phyloP scores from a whole-genome alignment of 2,113 vertebrate species.

The Gyps fulvus region DNA sequence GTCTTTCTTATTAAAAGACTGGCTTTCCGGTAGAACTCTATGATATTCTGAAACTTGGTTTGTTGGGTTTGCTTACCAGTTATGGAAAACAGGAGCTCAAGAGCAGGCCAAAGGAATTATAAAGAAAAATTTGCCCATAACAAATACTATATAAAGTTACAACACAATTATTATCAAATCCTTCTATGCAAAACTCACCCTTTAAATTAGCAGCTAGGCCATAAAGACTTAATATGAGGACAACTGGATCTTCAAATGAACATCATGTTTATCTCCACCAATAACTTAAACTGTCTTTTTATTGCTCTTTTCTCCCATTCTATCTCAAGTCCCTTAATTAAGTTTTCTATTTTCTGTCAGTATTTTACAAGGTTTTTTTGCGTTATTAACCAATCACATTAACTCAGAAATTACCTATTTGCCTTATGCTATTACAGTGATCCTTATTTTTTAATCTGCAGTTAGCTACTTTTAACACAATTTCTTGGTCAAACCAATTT shows the following conservation, averaged over 20 bases:
- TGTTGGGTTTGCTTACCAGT: neutral
- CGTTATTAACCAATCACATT: neutral
- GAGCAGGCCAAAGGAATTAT: neutral
- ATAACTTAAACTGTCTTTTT: neutral
- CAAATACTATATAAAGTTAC: neutral
- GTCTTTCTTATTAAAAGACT: neutral
- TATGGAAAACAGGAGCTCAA: neutral
- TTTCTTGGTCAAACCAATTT: neutral
- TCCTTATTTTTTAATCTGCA: neutral
- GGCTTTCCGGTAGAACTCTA: neutral
- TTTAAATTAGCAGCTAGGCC: neutral
- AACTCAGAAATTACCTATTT: neutral
- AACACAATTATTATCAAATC: neutral
- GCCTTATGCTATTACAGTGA: neutral
- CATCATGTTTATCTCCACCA: neutral
- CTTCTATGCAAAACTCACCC: neutral
- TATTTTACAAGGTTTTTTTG: neutral
- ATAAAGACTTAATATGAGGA: neutral
- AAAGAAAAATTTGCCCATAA: neutral
- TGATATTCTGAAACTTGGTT: fast-evolving
- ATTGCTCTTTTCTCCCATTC: neutral
- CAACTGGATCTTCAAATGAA: neutral
- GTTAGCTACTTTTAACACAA: neutral
- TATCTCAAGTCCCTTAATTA: neutral
- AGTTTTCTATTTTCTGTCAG: neutral